A percentile compares a stretch with the other conserved stretches of the same genome.
phyloP scores from a whole-genome alignment of 2,113 vertebrate species.

The Acinonyx jubatus region DNA sequence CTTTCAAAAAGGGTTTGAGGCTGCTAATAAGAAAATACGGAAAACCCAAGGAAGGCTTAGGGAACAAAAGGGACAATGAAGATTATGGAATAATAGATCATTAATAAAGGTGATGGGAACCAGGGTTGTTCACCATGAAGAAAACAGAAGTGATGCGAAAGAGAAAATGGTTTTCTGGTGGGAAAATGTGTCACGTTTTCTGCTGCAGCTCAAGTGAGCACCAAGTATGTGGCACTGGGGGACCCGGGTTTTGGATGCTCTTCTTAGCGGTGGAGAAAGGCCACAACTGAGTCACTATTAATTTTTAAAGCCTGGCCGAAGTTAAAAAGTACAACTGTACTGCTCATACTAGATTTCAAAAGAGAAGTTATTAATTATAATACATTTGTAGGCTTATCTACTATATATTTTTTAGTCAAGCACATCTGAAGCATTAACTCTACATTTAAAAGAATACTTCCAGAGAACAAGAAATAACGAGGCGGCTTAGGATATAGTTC shows the following conservation, averaged over 20 bases:
- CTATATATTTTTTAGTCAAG: not conserved
- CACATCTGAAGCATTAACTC: not conserved
- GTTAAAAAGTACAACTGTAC: conserved; percentile 7
- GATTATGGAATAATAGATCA: not conserved
- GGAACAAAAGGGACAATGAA: not conserved
- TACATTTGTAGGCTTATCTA: not conserved
- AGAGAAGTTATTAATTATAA: not conserved
- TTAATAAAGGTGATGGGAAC: not conserved
- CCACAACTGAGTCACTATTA: not conserved
- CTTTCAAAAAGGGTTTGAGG: not conserved
- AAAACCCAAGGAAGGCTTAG: not conserved
- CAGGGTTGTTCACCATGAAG: not conserved
- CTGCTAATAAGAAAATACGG: not conserved
- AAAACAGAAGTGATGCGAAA: not conserved
- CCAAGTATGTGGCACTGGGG: not conserved
- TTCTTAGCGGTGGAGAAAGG: not conserved
- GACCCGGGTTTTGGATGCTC: not conserved
- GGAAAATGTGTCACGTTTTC: not conserved
- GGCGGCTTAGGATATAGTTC: conserved; percentile 93
- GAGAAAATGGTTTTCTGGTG: not conserved
- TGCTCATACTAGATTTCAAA: not conserved
- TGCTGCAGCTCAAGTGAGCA: not conserved
- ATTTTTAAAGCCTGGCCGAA: not conserved
- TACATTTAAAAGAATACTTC: not conserved
- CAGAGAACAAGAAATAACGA: not conserved